Percentiles rank a stretch among this genome's conserved stretches.
Evolutionary conservation across 2,797 vertebrate genomes (phyloP).

Genomic region (Spondyliosoma cantharus): DNA sequence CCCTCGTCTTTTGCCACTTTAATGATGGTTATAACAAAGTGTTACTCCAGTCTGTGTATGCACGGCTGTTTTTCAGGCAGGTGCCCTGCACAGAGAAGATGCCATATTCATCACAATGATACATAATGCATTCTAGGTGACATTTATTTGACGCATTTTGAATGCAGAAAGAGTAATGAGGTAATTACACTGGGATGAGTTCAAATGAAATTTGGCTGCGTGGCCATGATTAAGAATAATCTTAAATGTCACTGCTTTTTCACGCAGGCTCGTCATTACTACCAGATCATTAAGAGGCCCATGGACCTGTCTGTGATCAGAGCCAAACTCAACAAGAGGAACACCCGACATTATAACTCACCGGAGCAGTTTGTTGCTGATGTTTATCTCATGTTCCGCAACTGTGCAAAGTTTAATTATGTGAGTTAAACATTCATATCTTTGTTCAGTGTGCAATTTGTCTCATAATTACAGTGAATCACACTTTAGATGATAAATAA

Average conservation of each 20-base stretch:
- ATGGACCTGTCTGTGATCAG: slow-evolving; percentile 96
- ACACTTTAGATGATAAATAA: slow-evolving; percentile 2
- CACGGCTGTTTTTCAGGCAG: neutral
- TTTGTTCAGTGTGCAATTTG: neutral
- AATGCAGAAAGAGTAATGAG: slow-evolving; percentile 11
- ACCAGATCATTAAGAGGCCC: slow-evolving; percentile 98
- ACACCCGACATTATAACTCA: slow-evolving; percentile 87
- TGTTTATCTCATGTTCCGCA: slow-evolving; percentile 96
- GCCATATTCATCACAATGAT: slow-evolving; percentile 4
- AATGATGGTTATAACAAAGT: too few relatives aligned
- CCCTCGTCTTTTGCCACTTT: too few relatives aligned
- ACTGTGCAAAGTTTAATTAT: slow-evolving; percentile 99
- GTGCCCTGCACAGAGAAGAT: neutral
- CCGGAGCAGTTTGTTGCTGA: slow-evolving; percentile 92
- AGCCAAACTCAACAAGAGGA: slow-evolving; percentile 89
- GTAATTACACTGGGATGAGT: slow-evolving; percentile 23
- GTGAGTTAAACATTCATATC: slow-evolving; percentile 83
- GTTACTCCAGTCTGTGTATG: neutral
- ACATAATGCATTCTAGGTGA: slow-evolving; percentile 21
- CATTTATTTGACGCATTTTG: slow-evolving; percentile 24
- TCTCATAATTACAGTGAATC: neutral
- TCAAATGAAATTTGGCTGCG: neutral
- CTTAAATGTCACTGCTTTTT: slow-evolving; percentile 33
- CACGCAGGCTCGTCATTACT: slow-evolving; percentile 95
- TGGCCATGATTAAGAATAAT: neutral